These are phyloP conservation scores for Agapornis canus DNA, from an alignment of 2,797 vertebrate genomes.

Conservation along the genomic window DNA sequence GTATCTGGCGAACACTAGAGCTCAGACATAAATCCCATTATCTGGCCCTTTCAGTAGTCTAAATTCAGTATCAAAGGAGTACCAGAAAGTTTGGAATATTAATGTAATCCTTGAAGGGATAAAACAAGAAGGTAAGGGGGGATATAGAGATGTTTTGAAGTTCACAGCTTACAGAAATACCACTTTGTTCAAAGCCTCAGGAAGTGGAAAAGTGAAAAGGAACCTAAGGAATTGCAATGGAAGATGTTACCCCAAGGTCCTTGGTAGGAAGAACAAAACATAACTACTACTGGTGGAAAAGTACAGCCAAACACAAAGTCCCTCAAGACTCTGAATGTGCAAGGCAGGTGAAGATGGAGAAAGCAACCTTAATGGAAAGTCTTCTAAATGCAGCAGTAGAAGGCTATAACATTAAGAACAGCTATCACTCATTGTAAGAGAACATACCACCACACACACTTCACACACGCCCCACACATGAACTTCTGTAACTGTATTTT, in stretches of 20 bases:
- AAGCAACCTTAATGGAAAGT: background rate
- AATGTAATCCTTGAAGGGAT: background rate
- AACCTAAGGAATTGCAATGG: background rate
- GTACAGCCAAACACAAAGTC: background rate
- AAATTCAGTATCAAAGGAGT: background rate
- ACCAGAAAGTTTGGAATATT: background rate
- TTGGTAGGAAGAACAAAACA: background rate
- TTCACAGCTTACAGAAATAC: background rate
- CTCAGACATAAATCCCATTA: background rate
- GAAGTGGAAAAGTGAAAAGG: background rate
- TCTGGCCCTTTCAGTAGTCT: background rate
- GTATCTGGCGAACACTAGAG: background rate
- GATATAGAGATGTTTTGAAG: background rate
- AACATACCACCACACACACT: fast-evolving
- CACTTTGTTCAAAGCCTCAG: background rate
- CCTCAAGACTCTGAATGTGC: background rate
- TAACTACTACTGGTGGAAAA: background rate
- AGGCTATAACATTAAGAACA: background rate
- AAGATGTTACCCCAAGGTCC: background rate
- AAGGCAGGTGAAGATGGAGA: background rate
- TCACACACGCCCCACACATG: fast-evolving
- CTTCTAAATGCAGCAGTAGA: background rate
- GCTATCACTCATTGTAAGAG: fast-evolving
- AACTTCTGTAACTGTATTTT: background rate
- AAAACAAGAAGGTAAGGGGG: background rate